Evolutionary conservation across 2,797 vertebrate species (phyloP).

Genomic region (Enteromius radiatus): DNA sequence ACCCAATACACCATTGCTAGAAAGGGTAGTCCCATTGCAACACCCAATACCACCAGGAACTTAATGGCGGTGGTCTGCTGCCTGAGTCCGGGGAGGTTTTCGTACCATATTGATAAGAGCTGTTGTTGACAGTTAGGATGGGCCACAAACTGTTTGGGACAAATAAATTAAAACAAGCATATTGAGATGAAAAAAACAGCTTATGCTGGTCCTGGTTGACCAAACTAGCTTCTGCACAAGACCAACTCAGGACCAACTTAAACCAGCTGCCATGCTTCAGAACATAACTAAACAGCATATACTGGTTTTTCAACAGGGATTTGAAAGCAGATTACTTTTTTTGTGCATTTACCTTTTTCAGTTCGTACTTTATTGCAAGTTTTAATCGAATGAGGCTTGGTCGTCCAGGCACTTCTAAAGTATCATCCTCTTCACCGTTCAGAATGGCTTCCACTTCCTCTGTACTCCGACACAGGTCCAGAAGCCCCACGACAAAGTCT

Average conservation of each 20-base stretch:
- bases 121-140: conserved; percentile 99
- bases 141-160: conserved; percentile 89
- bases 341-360: conserved; percentile 89
- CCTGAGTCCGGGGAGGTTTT: conserved; percentile 90
- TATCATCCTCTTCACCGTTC: conserved; percentile 86
- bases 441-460: conserved; percentile 98
- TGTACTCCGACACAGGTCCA: conserved; percentile 96
- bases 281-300: background rate
- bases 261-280: background rate
- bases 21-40: conserved; percentile 89
- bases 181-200: background rate
- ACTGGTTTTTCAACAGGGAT: background rate
- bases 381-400: conserved; percentile 92
- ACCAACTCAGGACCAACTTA: background rate
- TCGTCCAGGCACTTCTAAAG: conserved; percentile 76
- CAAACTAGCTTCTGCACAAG: background rate
- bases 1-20: conserved; percentile 92
- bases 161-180: background rate
- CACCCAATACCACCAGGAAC: conserved; percentile 91
- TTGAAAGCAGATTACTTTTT: background rate
- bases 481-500: conserved; percentile 95
- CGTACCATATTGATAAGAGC: conserved; percentile 97
- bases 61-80: conserved; percentile 95
- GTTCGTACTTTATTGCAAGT: conserved; percentile 96
- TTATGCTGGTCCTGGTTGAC: background rate